Evolutionary conservation across 2,797 vertebrate genomes (phyloP), one percentile per base, ranked within the genome.

Genomic region (Apogon hyalosoma): DNA sequence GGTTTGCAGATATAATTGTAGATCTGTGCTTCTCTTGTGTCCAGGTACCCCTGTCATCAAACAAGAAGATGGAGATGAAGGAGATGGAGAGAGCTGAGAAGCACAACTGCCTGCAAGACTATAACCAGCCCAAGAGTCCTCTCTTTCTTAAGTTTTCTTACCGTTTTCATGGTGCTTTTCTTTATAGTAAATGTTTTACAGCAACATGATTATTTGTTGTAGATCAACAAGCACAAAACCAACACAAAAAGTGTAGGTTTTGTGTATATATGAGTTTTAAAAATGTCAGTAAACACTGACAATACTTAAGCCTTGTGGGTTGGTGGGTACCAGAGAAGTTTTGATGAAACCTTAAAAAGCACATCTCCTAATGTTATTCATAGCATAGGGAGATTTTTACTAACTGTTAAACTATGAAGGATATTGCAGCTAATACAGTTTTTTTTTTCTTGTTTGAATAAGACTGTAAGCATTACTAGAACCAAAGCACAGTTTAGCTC

Each of bases 11-110:
- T 7, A 6, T 41, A 50, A 63, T 68, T 6, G 6, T 1, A 38
- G 1, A 61, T 71, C 7, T 58, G 0, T 67, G 51, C 62, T 73
- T 41, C 2, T 63, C 11, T 71, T 48, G n/a, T 81, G 82, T 88
- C 62, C 83, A 98, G 98, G 97, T 70, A 95, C 86, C 7, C 94
- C 95, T 13, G 92, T 98, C 83, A 95, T 98, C 90, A 98, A 97
- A 89, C 86, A 92, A 21, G 95, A 96, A 21, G 94, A 94, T 14
- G 95, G 33, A 36, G 33, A 95, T 0, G 95, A 95, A 42, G 87
- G 72, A 64, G 95, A 96, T 19, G 91, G 69, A 83, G 93, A 90
- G 54, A 93, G 90, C 85, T 96, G 93, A 95, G 57, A 73, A 70
- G 14, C 24, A 7, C 1, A 3, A 14, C n/a, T 3, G 2, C 42